Conservation (phyloP, 2,113 vertebrate genomes). For the Onychorhynchus coronatus region DNA sequence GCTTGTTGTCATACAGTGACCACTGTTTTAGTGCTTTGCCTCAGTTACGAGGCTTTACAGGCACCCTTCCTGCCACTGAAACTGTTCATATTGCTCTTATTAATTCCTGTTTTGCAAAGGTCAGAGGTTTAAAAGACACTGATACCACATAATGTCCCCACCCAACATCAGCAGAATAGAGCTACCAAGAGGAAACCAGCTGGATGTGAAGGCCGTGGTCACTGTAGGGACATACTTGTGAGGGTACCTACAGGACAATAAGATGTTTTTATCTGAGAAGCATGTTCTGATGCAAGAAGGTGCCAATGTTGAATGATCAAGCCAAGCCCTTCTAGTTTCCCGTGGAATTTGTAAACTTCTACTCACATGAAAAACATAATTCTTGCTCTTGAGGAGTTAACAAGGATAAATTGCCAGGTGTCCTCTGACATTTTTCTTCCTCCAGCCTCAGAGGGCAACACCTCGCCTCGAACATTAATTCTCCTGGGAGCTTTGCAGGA, state of each 20-base stretch:
- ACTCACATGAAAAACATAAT: background rate
- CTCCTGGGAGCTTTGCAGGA: background rate
- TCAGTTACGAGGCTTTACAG: background rate
- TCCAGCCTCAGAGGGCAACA: background rate
- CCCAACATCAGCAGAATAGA: background rate
- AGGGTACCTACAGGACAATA: background rate
- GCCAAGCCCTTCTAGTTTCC: background rate
- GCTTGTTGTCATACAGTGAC: background rate
- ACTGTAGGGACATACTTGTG: background rate
- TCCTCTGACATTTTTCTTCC: background rate
- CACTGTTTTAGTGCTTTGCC: background rate
- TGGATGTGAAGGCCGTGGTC: background rate
- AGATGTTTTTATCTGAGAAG: background rate
- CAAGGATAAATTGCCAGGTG: background rate
- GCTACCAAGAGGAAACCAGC: background rate
- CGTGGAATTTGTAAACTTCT: background rate
- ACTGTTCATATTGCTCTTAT: background rate
- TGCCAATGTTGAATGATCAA: background rate
- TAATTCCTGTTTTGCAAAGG: background rate
- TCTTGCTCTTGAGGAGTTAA: background rate
- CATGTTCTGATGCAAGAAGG: background rate
- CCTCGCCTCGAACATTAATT: background rate
- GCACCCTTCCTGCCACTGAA: background rate
- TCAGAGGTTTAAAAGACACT: background rate
- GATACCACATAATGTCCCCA: background rate